phyloP scores from a whole-genome alignment of 2,888 invertebrate species.

The Itoplectis maculator region DNA sequence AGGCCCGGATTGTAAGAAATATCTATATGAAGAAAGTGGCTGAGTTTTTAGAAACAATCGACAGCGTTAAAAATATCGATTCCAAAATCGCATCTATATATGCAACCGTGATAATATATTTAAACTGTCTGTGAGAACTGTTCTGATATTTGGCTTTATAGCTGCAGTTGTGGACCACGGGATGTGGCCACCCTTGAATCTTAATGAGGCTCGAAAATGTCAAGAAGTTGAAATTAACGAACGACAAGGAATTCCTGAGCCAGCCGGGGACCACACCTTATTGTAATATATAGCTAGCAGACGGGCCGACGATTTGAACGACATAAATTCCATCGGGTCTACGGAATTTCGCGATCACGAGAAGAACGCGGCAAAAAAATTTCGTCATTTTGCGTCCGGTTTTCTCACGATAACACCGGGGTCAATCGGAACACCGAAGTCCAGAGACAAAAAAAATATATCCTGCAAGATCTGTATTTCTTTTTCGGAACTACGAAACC shows the following conservation, averaged over 20 bases:
- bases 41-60: background rate
- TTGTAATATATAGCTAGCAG: background rate
- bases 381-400: background rate
- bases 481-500: too few relatives aligned
- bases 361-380: background rate
- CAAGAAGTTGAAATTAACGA: slow-evolving; percentile 41
- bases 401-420: background rate
- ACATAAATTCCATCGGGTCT: slow-evolving; percentile 37
- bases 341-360: slow-evolving; percentile 16
- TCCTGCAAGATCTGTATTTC: too few relatives aligned
- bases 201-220: slow-evolving; percentile 60
- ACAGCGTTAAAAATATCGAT: slow-evolving; percentile 9
- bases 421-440: background rate
- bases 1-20: too few relatives aligned
- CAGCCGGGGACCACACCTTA: background rate
- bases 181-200: slow-evolving; percentile 61
- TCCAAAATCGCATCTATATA: background rate
- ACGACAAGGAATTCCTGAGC: slow-evolving; percentile 22
- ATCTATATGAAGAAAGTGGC: background rate
- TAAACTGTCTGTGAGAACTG: slow-evolving; percentile 9
- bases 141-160: background rate
- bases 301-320: background rate
- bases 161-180: slow-evolving; percentile 28
- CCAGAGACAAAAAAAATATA: too few relatives aligned
- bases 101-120: slow-evolving; percentile 11